Evolutionary conservation across 2,797 vertebrate species (phyloP), one percentile per base, ranked within the genome.

Genomic region (Taenioides sp.): DNA sequence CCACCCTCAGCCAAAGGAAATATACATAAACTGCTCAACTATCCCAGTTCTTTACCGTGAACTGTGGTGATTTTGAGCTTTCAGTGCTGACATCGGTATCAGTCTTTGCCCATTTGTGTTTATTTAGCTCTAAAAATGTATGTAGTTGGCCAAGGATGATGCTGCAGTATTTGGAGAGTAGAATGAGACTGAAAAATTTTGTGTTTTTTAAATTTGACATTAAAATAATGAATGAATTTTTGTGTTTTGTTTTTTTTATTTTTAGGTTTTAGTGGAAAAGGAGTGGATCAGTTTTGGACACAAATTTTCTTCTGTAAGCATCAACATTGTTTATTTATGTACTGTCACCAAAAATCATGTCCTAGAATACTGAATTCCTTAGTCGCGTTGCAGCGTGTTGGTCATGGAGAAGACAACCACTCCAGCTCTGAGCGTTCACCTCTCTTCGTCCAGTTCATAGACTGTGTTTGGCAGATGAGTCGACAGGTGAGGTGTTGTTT

Each of bases 391-490:
- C 1, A 91, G 90, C 92, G 97, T 12, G 93, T 98, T 14, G 98
- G 98, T 50, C 97, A 99, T 0, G 97, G 97, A 1, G 95, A 96
- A 9, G 94, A 97, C 73, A 96, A 98, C 84, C 96, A 97, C 0
- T 94, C 96, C 0, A 96, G 96, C 82, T 95, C 96, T 0, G 97
- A 99, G 82, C 94, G 98, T n/a, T 98, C 98, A 0, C 98, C 98
- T 14, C 96, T 99, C 75, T 99, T 99, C 68, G 93, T 98, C 76
- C 97, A 99, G 91, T 99, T 99, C 88, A 94, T 99, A 1, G 98
- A 99, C 85, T 98, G 98, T 71, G 97, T 99, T 59, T 99, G 98
- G 98, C 98, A 99, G 88, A 97, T 99, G 95, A 97, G 94, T 69
- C 96, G 93, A 81, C 97, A 92, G 88, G 90, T 90, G 0, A 43